phyloP scores from a whole-genome alignment of 2,113 vertebrate genomes.

The Candoia aspera region DNA sequence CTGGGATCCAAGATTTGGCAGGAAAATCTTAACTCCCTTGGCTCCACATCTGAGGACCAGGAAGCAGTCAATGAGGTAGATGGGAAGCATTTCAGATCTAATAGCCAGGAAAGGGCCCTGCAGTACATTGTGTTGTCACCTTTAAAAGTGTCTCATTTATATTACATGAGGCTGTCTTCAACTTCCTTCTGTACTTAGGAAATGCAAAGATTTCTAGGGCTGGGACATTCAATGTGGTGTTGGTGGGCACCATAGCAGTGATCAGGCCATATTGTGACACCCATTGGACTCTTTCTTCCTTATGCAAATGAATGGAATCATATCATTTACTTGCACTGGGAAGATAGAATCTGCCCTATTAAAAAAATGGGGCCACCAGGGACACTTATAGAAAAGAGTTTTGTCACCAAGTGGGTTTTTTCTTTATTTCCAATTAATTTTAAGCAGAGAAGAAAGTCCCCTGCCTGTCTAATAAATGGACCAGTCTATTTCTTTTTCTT shows the following conservation, averaged over 20 bases:
- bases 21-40: neutral
- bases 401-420: neutral
- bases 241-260: neutral
- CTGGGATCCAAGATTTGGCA: neutral
- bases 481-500: neutral
- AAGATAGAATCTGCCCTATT: neutral
- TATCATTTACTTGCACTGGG: neutral
- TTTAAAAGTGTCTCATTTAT: neutral
- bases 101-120: constrained; percentile 4
- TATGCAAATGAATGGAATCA: neutral
- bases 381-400: neutral
- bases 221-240: neutral
- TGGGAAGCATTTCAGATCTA: neutral
- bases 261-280: neutral
- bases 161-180: neutral
- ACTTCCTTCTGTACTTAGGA: constrained; percentile 2
- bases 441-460: neutral
- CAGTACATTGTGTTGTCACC: neutral
- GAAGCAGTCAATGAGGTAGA: neutral
- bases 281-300: neutral
- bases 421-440: neutral
- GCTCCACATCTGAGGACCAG: neutral
- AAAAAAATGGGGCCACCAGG: neutral
- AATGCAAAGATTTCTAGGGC: neutral
- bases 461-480: neutral